Base-by-base conservation (phyloP, 2,113 vertebrate genomes). In the Pyrgilauda ruficollis region DNA sequence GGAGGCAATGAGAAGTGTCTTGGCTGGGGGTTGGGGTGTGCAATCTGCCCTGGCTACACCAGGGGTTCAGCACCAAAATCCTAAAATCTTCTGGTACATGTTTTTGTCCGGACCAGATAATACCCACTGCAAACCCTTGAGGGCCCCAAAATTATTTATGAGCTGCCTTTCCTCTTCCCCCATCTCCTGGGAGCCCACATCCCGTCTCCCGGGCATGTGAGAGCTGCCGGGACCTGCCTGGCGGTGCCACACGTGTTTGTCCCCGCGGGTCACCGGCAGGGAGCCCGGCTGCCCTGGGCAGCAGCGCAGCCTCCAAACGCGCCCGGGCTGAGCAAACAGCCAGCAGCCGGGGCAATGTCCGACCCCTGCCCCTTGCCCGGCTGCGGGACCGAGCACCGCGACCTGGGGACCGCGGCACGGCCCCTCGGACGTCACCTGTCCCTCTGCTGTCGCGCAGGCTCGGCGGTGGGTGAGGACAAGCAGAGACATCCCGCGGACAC, bases 261-360 rank as follows among this genome's bases (percentile, higher is more conserved):
- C 78, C 82, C 59, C 0, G 2, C 12, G 33, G 59, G 15, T 33
- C n/a, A 19, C 23, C 0, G 27, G 70, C 87, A 87, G 23, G 28
- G 0, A 0, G 28, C 52, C 84, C 4, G 10, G 28, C 11, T 0
- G 23, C 53, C 52, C 28, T 37, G 1, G 63, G 91, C 93, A 21
- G 1, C 0, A 2, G 3, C 7, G 1, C 0, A 5, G 20, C 8
- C 11, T 11, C 16, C 37, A 41, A 89, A 46, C 8, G 13, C 5
- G 2, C n/a, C 44, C 1, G 2, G 0, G 10, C 70, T 28, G 79
- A 49, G 89, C 83, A 66, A 95, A 52, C 9, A 87, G 41, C 6
- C 6, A 0, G 0, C 4, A 6, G 8, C 52, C 10, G 6, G 87
- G 95, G 15, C 89, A 75, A 44, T 7, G 33, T 56, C 78, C 43